Percentiles rank a stretch among this genome's conserved stretches.
phyloP scores from a whole-genome alignment of 2,888 invertebrate genomes.

The Taenaris catops region DNA sequence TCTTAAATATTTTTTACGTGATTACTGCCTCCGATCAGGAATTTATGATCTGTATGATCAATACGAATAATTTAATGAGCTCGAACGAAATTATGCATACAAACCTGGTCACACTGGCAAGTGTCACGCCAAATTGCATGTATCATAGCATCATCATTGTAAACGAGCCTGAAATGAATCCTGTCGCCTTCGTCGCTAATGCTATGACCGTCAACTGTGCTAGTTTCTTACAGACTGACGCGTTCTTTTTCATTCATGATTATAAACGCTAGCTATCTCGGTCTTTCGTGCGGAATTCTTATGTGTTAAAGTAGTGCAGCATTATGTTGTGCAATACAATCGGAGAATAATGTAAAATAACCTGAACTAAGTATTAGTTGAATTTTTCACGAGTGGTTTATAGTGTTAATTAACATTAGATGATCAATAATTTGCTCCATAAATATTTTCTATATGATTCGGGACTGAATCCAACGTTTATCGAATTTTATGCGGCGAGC shows the following conservation, averaged over 20 bases:
- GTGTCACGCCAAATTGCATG: no score
- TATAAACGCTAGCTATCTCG: constrained; percentile 56
- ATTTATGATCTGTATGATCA: no score
- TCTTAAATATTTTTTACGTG: no score
- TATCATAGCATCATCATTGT: no score
- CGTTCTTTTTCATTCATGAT: constrained; percentile 70
- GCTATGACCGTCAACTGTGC: constrained; percentile 43
- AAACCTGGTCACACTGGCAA: no score
- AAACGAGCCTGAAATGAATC: no score
- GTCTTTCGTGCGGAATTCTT: constrained; percentile 34
- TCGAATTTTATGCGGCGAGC: constrained; percentile 77
- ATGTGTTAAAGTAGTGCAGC: constrained; percentile 28
- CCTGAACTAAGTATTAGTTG: neutral
- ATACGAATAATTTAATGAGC: no score
- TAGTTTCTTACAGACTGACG: constrained; percentile 39
- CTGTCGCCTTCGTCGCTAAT: constrained; percentile 30
- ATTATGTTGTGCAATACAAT: constrained; percentile 21
- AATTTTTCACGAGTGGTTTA: neutral
- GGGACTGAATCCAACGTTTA: constrained; percentile 25
- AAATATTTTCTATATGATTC: constrained; percentile 4
- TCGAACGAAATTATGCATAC: no score
- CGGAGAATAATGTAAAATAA: constrained; percentile 12
- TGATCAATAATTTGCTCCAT: constrained; percentile 4
- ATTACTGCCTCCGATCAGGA: no score
- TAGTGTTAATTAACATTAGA: no score